These are phyloP conservation scores for Phoenicopterus ruber DNA, from an alignment of 2,113 vertebrate genomes.

Conservation along the genomic window DNA sequence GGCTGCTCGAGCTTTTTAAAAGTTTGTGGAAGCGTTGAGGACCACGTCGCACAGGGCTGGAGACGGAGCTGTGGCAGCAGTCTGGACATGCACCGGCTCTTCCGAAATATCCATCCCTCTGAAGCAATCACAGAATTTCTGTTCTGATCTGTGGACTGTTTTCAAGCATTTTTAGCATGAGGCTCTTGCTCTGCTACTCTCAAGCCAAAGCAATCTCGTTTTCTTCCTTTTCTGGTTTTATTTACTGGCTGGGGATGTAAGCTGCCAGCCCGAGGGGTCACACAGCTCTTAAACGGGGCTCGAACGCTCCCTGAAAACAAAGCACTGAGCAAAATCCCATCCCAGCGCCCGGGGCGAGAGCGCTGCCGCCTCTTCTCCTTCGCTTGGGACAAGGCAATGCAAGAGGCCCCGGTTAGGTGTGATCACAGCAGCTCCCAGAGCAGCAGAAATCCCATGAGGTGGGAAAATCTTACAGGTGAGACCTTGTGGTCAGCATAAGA, in stretches of 20 bases:
- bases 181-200: not conserved
- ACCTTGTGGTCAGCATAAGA: not conserved
- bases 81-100: not conserved
- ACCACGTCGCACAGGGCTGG: not conserved
- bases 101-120: constrained; percentile 4
- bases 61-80: rapidly evolving
- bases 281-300: not conserved
- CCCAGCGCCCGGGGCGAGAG: not conserved
- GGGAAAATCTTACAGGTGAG: not conserved
- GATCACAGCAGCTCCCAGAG: not conserved
- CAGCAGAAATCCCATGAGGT: not conserved
- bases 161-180: not conserved
- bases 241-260: not conserved
- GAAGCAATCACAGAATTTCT: constrained; percentile 19
- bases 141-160: not conserved
- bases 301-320: not conserved
- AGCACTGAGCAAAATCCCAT: not conserved
- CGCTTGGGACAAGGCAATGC: not conserved
- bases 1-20: not conserved
- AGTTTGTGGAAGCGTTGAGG: not conserved
- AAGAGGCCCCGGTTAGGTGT: not conserved
- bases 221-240: not conserved
- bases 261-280: not conserved
- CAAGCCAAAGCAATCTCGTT: not conserved
- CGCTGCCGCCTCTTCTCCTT: not conserved